phyloP scores from a whole-genome alignment of 2,888 invertebrate species.

The Morpho deidamia region DNA sequence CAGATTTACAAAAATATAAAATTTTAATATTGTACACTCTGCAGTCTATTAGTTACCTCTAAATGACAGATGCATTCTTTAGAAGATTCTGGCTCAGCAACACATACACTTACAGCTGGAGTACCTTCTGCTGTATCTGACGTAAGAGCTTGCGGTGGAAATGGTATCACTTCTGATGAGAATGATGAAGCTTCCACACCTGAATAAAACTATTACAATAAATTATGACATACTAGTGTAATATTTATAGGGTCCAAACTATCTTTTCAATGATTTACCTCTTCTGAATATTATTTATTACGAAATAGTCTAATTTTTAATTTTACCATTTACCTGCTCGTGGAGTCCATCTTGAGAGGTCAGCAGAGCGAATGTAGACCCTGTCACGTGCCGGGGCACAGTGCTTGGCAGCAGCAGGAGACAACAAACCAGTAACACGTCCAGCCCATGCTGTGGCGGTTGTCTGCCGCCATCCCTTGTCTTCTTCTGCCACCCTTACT shows the following conservation, averaged over 20 bases:
- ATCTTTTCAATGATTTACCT: too few species aligned
- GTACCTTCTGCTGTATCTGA: slow-evolving; percentile 48
- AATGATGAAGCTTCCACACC: slow-evolving; percentile 86
- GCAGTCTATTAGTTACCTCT: slow-evolving; percentile 80
- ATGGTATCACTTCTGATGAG: slow-evolving; percentile 83
- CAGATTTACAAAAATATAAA: too few species aligned
- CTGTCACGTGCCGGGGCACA: slow-evolving; percentile 88
- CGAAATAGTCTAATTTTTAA: neutral
- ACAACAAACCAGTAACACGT: slow-evolving; percentile 71
- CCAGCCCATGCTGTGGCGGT: slow-evolving; percentile 93
- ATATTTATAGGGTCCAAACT: neutral
- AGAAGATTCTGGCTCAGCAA: slow-evolving; percentile 82
- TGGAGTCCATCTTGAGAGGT: slow-evolving; percentile 88
- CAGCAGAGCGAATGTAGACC: slow-evolving; percentile 87
- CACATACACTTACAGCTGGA: slow-evolving; percentile 75
- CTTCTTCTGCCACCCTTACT: slow-evolving; percentile 93
- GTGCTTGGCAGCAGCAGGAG: slow-evolving; percentile 82
- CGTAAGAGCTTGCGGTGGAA: slow-evolving; percentile 76
- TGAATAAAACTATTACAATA: slow-evolving; percentile 38
- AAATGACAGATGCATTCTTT: slow-evolving; percentile 91
- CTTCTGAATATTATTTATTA: too few species aligned
- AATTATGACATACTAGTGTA: neutral
- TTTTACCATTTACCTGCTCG: slow-evolving; percentile 79
- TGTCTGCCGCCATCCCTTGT: slow-evolving; percentile 89
- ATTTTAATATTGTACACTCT: too few species aligned